phyloP scores from a whole-genome alignment of 2,888 invertebrate genomes.

The Malthinus flaveolus region DNA sequence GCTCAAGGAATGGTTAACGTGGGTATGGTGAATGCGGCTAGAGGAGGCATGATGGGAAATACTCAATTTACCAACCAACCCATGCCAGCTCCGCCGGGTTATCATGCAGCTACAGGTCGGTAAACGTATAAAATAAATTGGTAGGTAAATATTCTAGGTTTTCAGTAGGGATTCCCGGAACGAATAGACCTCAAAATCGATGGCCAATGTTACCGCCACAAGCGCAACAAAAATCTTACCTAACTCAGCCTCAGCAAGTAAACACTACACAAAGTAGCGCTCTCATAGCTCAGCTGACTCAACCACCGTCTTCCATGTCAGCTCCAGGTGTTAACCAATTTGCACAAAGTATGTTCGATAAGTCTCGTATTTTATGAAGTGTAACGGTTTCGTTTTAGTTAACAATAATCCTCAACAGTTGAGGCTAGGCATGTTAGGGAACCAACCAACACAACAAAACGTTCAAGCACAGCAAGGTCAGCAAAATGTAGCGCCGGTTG shows the following conservation, averaged over 20 bases:
- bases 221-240: constrained; percentile 51
- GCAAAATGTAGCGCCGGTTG: constrained; percentile 30
- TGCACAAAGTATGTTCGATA: constrained; percentile 48
- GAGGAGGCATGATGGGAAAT: constrained; percentile 40
- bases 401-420: constrained; percentile 42
- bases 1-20: constrained; percentile 41
- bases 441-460: constrained; percentile 44
- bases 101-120: constrained; percentile 49
- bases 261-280: constrained; percentile 58
- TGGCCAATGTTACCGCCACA: constrained; percentile 65
- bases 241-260: constrained; percentile 44
- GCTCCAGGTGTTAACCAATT: constrained; percentile 55
- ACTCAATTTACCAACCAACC: constrained; percentile 46
- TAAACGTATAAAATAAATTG: background rate
- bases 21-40: constrained; percentile 45
- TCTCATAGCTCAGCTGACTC: constrained; percentile 62
- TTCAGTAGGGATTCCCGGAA: constrained; percentile 39
- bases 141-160: background rate
- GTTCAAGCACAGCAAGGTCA: constrained; percentile 49
- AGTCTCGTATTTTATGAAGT: too few relatives aligned
- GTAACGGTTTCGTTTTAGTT: constrained; percentile 25
- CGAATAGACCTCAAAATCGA: constrained; percentile 62
- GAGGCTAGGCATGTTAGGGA: constrained; percentile 41
- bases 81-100: constrained; percentile 56
- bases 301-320: constrained; percentile 59